Evolutionary conservation across 2,113 vertebrate species (phyloP).

Genomic region (Columba livia): DNA sequence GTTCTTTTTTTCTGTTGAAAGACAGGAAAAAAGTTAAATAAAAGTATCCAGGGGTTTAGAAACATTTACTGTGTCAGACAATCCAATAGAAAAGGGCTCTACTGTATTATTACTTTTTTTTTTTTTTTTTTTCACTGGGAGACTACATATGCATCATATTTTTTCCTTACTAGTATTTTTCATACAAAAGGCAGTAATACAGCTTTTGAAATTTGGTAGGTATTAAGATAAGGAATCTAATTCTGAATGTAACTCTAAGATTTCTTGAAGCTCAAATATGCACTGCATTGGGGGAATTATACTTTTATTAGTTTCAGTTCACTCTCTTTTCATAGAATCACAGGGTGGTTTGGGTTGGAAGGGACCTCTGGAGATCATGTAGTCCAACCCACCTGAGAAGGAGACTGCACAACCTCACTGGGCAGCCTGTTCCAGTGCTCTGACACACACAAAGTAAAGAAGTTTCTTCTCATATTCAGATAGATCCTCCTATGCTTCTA

Average conservation of each 20-base stretch:
- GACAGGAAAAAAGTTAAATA: background rate
- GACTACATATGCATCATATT: background rate
- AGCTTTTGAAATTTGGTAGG: background rate
- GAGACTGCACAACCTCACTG: too few relatives aligned
- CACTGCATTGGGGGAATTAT: background rate
- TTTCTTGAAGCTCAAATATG: background rate
- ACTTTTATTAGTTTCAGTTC: background rate
- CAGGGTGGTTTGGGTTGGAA: too few relatives aligned
- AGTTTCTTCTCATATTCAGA: too few relatives aligned
- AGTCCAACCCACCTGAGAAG: too few relatives aligned
- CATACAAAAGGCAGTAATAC: background rate
- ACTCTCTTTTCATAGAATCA: background rate
- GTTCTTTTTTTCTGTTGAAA: background rate
- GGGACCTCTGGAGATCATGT: too few relatives aligned
- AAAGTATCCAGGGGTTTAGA: background rate
- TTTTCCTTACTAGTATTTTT: background rate
- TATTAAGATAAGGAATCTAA: background rate
- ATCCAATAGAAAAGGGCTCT: constrained; percentile 18
- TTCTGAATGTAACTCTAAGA: background rate
- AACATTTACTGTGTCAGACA: constrained; percentile 19
- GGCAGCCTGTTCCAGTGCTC: too few relatives aligned
- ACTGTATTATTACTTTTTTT: background rate
- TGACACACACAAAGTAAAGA: too few relatives aligned
- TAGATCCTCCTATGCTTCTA: too few relatives aligned
- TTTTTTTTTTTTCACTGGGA: background rate